phyloP scores from a whole-genome alignment of 2,888 invertebrate genomes.

The Anarsia innoxiella region DNA sequence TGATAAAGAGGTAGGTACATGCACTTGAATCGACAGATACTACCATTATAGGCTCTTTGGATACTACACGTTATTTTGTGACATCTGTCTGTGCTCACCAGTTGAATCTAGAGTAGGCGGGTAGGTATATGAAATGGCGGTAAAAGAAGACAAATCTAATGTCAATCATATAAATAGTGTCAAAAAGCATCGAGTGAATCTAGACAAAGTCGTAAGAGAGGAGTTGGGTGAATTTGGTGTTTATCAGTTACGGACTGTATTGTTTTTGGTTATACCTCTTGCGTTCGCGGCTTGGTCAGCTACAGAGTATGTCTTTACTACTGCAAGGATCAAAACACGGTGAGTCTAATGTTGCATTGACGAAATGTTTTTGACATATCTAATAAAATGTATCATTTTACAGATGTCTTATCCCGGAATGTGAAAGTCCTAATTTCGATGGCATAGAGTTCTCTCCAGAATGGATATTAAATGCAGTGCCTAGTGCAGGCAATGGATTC shows the following conservation, averaged over 20 bases:
- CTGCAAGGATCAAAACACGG: slow-evolving; percentile 33
- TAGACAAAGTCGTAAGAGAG: slow-evolving; percentile 30
- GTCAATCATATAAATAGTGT: too few relatives aligned
- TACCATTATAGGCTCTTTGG: too few relatives aligned
- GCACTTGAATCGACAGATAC: too few relatives aligned
- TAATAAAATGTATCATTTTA: too few relatives aligned
- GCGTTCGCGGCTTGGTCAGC: slow-evolving; percentile 25
- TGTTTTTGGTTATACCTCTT: slow-evolving; percentile 20
- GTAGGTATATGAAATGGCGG: too few relatives aligned
- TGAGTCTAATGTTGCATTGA: too few relatives aligned
- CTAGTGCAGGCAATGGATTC: neutral
- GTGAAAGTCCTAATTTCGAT: neutral
- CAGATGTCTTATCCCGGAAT: slow-evolving; percentile 7
- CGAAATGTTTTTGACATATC: too few relatives aligned
- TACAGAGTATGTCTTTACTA: slow-evolving; percentile 33
- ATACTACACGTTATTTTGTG: too few relatives aligned
- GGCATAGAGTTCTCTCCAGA: neutral
- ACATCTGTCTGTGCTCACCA: too few relatives aligned
- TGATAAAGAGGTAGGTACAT: too few relatives aligned
- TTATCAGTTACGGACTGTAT: slow-evolving; percentile 28
- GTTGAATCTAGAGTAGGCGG: too few relatives aligned
- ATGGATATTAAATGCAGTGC: neutral
- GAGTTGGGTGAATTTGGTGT: slow-evolving; percentile 36
- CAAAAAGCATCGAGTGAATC: slow-evolving; percentile 22
- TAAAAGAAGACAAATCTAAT: too few relatives aligned